A percentile compares a stretch with the other conserved stretches of the same genome.
Conservation (phyloP, 1,140 invertebrate species). For the Anoplophora glabripennis region DNA sequence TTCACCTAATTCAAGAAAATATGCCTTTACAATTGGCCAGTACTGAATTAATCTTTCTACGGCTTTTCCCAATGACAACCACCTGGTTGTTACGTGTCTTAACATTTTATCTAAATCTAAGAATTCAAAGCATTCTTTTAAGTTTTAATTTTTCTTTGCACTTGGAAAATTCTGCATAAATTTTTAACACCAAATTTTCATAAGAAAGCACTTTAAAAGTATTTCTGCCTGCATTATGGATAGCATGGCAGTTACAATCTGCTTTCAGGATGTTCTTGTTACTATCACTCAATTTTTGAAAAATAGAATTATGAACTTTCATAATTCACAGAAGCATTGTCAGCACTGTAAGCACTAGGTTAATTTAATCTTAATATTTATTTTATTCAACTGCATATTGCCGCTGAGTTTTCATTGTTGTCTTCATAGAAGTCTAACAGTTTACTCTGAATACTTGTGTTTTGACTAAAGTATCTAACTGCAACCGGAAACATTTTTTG, state of each 20-base stretch:
- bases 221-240: neutral
- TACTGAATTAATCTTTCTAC: neutral
- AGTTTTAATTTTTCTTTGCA: neutral
- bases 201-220: neutral
- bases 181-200: neutral
- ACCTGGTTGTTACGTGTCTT: neutral
- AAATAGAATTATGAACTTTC: neutral
- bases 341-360: neutral
- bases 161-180: neutral
- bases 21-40: neutral
- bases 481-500: neutral
- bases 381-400: neutral
- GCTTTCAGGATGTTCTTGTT: neutral
- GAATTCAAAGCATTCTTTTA: constrained; percentile 5
- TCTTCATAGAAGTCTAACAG: constrained; percentile 5
- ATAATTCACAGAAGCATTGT: constrained; percentile 9
- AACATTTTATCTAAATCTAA: neutral
- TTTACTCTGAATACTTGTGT: neutral
- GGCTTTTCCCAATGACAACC: neutral
- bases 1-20: neutral
- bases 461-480: constrained; percentile 1
- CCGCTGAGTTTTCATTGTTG: neutral
- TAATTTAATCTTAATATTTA: neutral
- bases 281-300: neutral
- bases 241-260: neutral